phyloP scores from a whole-genome alignment of 2,113 vertebrate genomes.

The Chlamydotis undulata region DNA sequence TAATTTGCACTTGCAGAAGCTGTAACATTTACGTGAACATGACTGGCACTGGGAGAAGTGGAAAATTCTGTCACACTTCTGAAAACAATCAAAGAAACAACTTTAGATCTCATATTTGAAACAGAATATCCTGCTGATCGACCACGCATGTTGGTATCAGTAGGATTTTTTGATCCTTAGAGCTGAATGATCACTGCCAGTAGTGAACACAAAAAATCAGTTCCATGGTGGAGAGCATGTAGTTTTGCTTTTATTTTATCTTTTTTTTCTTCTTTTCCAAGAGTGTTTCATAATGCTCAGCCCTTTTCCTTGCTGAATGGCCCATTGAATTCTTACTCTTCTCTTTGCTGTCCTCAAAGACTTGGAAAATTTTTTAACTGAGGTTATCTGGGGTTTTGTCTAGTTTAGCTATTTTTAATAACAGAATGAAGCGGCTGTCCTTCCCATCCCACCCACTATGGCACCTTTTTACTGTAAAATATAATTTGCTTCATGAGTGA shows the following conservation, averaged over 20 bases:
- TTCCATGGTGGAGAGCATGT: neutral
- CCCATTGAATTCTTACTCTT: neutral
- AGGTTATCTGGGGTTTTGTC: conserved; percentile 36
- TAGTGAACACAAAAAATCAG: conserved; percentile 6
- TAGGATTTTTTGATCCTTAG: neutral
- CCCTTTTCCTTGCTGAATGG: neutral
- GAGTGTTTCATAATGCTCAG: neutral
- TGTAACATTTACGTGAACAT: conserved; percentile 45
- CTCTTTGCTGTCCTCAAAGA: neutral
- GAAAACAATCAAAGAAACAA: conserved; percentile 43
- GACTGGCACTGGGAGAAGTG: conserved; percentile 13
- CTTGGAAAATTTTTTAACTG: neutral
- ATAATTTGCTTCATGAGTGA: neutral
- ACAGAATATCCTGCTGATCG: conserved; percentile 50
- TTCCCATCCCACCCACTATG: neutral
- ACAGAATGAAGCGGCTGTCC: neutral
- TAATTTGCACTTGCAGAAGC: conserved; percentile 47
- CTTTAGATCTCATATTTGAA: conserved; percentile 52
- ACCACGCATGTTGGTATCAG: neutral
- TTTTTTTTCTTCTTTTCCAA: neutral
- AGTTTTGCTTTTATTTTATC: conserved; percentile 2
- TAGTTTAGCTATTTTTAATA: conserved; percentile 37
- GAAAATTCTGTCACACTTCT: neutral
- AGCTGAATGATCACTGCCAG: conserved; percentile 11
- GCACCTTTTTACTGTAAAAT: neutral